Base-by-base conservation (phyloP, 2,888 invertebrate genomes). In the Nephrotoma flavescens region DNA sequence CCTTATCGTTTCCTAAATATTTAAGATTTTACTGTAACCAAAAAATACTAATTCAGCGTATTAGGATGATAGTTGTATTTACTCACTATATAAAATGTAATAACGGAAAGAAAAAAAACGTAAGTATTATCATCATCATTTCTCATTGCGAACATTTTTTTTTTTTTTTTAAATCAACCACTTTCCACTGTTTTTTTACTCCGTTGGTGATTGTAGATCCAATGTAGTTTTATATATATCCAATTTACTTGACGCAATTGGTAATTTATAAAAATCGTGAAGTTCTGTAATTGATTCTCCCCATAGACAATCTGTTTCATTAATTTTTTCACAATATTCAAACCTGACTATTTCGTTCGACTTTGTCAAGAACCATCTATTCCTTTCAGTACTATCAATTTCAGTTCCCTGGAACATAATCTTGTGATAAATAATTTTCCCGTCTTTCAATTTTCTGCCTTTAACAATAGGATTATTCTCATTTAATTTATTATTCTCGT, bases 391-490 rank as follows among this genome's bases (percentile, higher is more conserved):
- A n/a, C 15, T 57, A 15, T 57, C 57, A 57, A 57, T 44, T 86
- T 47, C 45, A 2, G 44, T 44, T 19, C 45, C 44, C 2, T 45
- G 42, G 12, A 44, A 12, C 9, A 15, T 12, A 11, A 45, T 45
- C 45, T 15, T 86, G 86, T 86, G 15, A 42, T 71, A 86, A 85
- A 85, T 19, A 86, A 42, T 86, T 87, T 71, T 52, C 4, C 57
- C 57, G 11, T 57, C 57, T 15, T 57, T 57, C 11, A 57, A 6
- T 57, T 57, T 57, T 11, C 57, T 12, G 57, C 15, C 11, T 57
- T 57, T 57, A 4, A 57, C 4, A 57, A 57, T 57, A 15, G 57
- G 57, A 57, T 15, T 6, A 57, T 12, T 15, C 12, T 6, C 15
- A 57, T 4, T 6, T 57, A 15, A 57, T 57, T 57, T 57, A 42